Base-by-base conservation (phyloP, 2,888 invertebrate genomes). In the Pinctada fucata region DNA sequence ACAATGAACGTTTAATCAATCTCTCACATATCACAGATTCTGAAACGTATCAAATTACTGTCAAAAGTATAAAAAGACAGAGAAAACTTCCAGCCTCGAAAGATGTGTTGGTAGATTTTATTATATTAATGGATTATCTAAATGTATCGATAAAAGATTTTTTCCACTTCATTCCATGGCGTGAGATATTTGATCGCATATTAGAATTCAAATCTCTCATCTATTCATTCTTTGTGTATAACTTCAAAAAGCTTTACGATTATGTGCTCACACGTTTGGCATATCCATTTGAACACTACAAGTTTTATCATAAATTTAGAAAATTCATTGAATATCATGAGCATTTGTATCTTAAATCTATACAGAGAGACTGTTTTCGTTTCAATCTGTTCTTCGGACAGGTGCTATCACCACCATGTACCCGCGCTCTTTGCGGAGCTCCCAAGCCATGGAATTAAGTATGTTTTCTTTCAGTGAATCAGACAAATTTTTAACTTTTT, bases 11-110 rank as follows among this genome's bases (percentile, higher is more conserved):
- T 58, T 58, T 58, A 58, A 58, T 58, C 58, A 58, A 58, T 58
- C 58, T 58, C 13, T 58, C 58, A 58, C 58, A 58, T 58, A 58
- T 58, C 58, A 58, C 58, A 58, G 58, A 58, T 58, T 58, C 13
- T 58, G 58, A 58, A 10, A 58, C 58, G 6, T 58, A 10, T 13
- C 58, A 58, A 58, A 58, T 58, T 58, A 58, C 1, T 58, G 58
- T 13, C 58, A 58, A 58, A 58, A 58, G 58, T 58, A 58, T 58
- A 58, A 58, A 58, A 58, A 58, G 58, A 58, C 58, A 13, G 13
- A 6, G 13, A 58, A 58, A 58, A 10, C 58, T 58, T 58, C 58
- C 58, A 6, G 13, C 58, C 58, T 58, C 58, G 58, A 58, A 58
- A 58, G 58, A 58, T 58, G 58, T 58, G 58, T 58, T 58, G 13